A percentile compares a stretch with the other conserved stretches of the same genome.
These are phyloP conservation scores for Aix galericulata DNA, from an alignment of 2,113 vertebrate species.

Conservation along the genomic window DNA sequence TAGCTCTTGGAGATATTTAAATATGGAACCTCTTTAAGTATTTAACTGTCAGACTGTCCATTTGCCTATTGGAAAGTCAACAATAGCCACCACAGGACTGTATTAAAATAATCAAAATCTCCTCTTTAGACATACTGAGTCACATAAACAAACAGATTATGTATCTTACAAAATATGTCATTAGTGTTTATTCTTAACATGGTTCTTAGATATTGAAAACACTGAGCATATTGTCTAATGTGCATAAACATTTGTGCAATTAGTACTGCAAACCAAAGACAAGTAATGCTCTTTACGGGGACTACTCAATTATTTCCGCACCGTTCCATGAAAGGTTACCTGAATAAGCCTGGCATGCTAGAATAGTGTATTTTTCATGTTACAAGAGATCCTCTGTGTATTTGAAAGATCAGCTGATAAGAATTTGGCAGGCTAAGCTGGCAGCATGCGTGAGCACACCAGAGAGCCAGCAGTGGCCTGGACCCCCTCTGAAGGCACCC, in stretches of 20 bases:
- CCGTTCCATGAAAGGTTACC: background rate
- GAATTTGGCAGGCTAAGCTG: background rate
- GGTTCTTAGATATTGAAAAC: conserved; percentile 16
- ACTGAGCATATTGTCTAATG: background rate
- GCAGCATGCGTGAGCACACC: background rate
- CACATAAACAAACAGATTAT: conserved; percentile 31
- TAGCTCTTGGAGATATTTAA: background rate
- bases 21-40: background rate
- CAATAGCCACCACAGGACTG: conserved; percentile 1
- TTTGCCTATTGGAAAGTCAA: conserved; percentile 12
- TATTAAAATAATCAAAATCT: conserved; percentile 2
- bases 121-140: conserved; percentile 2
- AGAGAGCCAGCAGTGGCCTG: background rate
- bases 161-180: conserved; percentile 28
- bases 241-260: conserved; percentile 32
- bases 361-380: background rate
- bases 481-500: background rate
- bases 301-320: background rate
- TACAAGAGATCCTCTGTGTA: background rate
- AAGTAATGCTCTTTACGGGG: background rate
- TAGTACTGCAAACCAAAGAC: background rate
- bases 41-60: background rate
- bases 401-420: background rate
- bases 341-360: background rate
- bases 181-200: conserved; percentile 45